Conservation (phyloP, 2,888 invertebrate genomes). For the Himalopsyche japonica region DNA sequence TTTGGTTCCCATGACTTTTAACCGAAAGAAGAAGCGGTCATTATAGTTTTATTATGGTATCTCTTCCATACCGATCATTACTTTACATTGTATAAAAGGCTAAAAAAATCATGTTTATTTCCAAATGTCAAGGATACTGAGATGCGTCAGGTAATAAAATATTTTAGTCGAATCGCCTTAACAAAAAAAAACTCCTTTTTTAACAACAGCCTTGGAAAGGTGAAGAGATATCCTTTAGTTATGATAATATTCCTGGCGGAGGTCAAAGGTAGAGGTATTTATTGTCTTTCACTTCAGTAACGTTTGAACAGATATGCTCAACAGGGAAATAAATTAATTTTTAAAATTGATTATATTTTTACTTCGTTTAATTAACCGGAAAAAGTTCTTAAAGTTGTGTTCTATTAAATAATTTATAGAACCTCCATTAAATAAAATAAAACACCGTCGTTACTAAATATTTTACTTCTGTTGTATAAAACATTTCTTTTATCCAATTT, state of each 20-base stretch:
- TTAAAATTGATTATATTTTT: no score
- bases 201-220: neutral
- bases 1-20: neutral
- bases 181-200: neutral
- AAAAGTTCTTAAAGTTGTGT: no score
- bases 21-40: conserved; percentile 1
- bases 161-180: neutral
- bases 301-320: neutral
- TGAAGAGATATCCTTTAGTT: neutral
- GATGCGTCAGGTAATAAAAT: neutral
- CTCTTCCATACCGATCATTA: neutral
- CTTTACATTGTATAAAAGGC: neutral
- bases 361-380: no score
- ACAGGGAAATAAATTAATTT: neutral
- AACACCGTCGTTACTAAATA: no score
- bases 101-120: neutral
- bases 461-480: no score
- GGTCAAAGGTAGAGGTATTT: neutral
- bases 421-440: no score
- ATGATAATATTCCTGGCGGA: neutral
- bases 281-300: neutral
- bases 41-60: neutral
- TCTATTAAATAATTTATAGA: no score
- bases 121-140: neutral
- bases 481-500: no score